Conservation (phyloP, 1,140 invertebrate genomes). For the Dryas iulia region DNA sequence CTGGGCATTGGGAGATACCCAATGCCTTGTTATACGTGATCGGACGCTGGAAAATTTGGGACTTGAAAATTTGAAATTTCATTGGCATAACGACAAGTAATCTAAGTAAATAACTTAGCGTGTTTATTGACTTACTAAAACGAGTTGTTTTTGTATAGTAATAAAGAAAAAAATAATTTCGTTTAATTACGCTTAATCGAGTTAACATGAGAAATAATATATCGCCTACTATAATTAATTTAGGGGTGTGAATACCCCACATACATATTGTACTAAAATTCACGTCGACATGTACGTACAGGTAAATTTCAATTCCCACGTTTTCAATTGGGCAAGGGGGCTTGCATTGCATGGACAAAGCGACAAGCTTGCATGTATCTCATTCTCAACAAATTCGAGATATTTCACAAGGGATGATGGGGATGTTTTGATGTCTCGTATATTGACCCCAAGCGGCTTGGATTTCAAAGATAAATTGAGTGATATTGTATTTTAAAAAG, state of each 20-base stretch:
- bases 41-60: too few species aligned
- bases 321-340: slow-evolving; percentile 55
- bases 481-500: neutral
- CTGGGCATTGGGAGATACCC: too few species aligned
- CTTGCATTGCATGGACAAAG: slow-evolving; percentile 50
- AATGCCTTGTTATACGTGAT: too few species aligned
- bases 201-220: slow-evolving; percentile 38
- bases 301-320: slow-evolving; percentile 60
- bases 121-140: too few species aligned
- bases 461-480: neutral
- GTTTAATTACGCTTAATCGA: too few species aligned
- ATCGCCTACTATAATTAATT: slow-evolving; percentile 41
- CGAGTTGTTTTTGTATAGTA: too few species aligned
- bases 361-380: slow-evolving; percentile 23
- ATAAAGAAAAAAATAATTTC: too few species aligned
- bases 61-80: too few species aligned
- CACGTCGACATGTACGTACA: slow-evolving; percentile 42
- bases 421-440: neutral
- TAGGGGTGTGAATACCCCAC: slow-evolving; percentile 36
- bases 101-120: too few species aligned
- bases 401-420: neutral
- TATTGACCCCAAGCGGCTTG: neutral
- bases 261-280: slow-evolving; percentile 38
- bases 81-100: too few species aligned
- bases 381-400: neutral